Conservation (phyloP, 1,140 invertebrate species). For the Cylas formicarius region DNA sequence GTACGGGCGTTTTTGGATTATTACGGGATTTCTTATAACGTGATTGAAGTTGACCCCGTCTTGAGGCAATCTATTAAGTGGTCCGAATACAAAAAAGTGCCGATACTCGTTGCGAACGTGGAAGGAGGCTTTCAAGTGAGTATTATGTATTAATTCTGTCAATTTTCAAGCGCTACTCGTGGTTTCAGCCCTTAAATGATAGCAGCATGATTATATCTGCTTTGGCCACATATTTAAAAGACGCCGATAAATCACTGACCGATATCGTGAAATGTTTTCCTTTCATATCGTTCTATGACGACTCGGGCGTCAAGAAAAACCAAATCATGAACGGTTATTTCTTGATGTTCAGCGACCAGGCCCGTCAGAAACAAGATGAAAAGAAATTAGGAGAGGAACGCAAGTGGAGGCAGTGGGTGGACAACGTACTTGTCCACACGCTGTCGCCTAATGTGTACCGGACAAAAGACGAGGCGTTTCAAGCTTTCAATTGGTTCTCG, state of each 20-base stretch:
- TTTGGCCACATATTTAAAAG: slow-evolving; percentile 68
- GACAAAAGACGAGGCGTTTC: slow-evolving; percentile 71
- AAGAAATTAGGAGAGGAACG: slow-evolving; percentile 58
- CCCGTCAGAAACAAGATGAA: slow-evolving; percentile 39
- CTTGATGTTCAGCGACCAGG: slow-evolving; percentile 61
- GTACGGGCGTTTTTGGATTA: slow-evolving; percentile 90
- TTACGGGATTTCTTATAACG: slow-evolving; percentile 88
- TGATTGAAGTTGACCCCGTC: slow-evolving; percentile 96
- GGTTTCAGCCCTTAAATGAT: slow-evolving; percentile 76
- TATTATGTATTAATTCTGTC: slow-evolving; percentile 9
- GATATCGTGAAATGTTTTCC: slow-evolving; percentile 83
- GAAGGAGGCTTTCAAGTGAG: slow-evolving; percentile 61
- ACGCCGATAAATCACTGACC: slow-evolving; percentile 53
- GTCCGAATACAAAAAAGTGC: slow-evolving; percentile 93
- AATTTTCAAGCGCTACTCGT: slow-evolving; percentile 14
- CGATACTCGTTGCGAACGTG: slow-evolving; percentile 78
- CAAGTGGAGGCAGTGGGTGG: slow-evolving; percentile 93
- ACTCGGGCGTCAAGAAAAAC: slow-evolving; percentile 57
- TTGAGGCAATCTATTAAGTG: slow-evolving; percentile 85
- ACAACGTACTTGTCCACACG: slow-evolving; percentile 82
- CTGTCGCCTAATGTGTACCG: slow-evolving; percentile 97
- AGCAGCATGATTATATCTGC: slow-evolving; percentile 91
- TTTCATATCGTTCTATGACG: slow-evolving; percentile 57
- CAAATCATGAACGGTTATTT: slow-evolving; percentile 95
- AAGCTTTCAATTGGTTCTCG: slow-evolving; percentile 90